Percentiles rank a stretch among this genome's conserved stretches.
Evolutionary conservation across 1,140 invertebrate species (phyloP).

Genomic region (Musca domestica): DNA sequence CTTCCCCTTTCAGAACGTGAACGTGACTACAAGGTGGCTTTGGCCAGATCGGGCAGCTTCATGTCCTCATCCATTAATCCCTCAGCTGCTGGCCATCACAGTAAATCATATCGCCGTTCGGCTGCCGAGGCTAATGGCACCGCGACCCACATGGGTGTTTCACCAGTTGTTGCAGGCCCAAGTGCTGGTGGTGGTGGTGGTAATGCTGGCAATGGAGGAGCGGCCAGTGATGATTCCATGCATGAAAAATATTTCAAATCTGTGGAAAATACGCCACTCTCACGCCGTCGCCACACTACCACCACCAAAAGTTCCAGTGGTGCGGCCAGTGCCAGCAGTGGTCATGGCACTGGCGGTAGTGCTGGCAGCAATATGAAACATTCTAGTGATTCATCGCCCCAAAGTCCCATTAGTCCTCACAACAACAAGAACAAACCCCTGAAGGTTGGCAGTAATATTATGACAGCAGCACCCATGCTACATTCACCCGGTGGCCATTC

Average conservation of each 20-base stretch:
- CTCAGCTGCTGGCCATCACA: conserved; percentile 45
- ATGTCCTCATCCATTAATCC: conserved; percentile 62
- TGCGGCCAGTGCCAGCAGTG: conserved; percentile 28
- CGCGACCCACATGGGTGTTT: conserved; percentile 26
- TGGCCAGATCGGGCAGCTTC: conserved; percentile 71
- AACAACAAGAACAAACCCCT: conserved; percentile 24
- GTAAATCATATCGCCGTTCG: conserved; percentile 48
- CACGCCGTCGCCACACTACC: conserved; percentile 55
- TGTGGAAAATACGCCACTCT: conserved; percentile 61
- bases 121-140: conserved; percentile 45
- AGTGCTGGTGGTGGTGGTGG: conserved; percentile 28
- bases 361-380: conserved; percentile 50
- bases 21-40: conserved; percentile 52
- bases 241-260: conserved; percentile 76
- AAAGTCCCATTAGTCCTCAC: conserved; percentile 51
- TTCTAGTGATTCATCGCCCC: conserved; percentile 52
- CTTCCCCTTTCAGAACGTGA: conserved; percentile 28
- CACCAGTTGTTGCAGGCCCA: conserved; percentile 19
- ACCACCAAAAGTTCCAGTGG: conserved; percentile 33
- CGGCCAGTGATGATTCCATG: conserved; percentile 72
- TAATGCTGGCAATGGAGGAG: conserved; percentile 40
- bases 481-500: conserved; percentile 28
- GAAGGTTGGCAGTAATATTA: conserved; percentile 17
- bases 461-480: not conserved
- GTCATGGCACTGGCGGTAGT: conserved; percentile 39